A percentile compares a stretch with the other conserved stretches of the same genome.
phyloP scores from a whole-genome alignment of 2,888 invertebrate species.

The Caenorhabditis afra region DNA sequence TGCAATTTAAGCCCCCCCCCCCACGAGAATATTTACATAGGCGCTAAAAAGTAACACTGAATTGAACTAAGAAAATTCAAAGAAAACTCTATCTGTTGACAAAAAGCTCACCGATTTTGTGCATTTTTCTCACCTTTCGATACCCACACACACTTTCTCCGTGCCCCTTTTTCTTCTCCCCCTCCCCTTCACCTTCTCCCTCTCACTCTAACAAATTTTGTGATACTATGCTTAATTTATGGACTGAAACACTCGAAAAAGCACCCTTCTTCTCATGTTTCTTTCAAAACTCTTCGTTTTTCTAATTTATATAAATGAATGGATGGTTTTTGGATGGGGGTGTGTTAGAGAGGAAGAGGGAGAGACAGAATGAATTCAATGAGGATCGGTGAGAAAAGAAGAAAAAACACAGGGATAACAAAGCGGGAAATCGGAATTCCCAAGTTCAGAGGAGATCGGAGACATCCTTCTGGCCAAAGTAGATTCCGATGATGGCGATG shows the following conservation, averaged over 20 bases:
- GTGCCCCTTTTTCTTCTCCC: constrained; percentile 10
- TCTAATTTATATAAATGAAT: not conserved
- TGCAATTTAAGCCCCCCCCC: constrained; percentile 1
- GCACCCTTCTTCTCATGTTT: constrained; percentile 3
- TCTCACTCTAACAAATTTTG: constrained; percentile 34
- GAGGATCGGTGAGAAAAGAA: too few relatives aligned
- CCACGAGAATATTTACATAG: too few relatives aligned
- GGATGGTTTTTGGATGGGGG: not conserved
- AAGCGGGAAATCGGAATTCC: not conserved
- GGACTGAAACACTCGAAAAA: constrained; percentile 6
- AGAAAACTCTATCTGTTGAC: not conserved
- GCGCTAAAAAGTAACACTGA: constrained; percentile 6
- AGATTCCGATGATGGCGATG: constrained; percentile 65
- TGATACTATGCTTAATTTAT: constrained; percentile 53
- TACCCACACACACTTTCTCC: constrained; percentile 16
- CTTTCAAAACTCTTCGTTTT: constrained; percentile 1
- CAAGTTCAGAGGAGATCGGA: constrained; percentile 42
- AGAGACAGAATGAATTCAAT: too few relatives aligned
- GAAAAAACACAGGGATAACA: too few relatives aligned
- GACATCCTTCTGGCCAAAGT: constrained; percentile 66
- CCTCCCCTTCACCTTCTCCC: not conserved
- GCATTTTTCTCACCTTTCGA: constrained; percentile 27
- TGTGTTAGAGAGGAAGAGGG: too few relatives aligned
- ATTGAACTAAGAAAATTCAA: too few relatives aligned
- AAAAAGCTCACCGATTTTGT: constrained; percentile 45